Evolutionary conservation across 2,113 vertebrate species (phyloP).

Genomic region (Neomonachus schauinslandi): DNA sequence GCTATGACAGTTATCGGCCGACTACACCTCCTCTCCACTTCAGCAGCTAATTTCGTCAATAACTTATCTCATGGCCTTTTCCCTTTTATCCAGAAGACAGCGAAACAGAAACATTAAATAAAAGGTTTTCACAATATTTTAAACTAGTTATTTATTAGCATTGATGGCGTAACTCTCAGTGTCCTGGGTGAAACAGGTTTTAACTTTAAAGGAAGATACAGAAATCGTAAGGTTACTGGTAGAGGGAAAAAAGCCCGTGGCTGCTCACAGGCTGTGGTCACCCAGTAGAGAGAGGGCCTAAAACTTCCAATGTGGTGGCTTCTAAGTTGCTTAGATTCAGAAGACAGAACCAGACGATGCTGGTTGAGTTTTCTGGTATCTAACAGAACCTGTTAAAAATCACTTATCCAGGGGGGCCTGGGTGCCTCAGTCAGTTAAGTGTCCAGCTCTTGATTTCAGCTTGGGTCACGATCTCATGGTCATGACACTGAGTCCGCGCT

Average conservation of each 20-base stretch:
- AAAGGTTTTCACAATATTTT: background rate
- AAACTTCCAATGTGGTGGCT: background rate
- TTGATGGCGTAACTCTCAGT: slow-evolving; percentile 49
- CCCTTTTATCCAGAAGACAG: slow-evolving; percentile 81
- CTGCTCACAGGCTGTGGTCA: background rate
- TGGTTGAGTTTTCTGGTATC: background rate
- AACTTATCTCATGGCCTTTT: slow-evolving; percentile 84
- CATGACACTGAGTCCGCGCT: background rate
- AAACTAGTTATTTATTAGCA: slow-evolving; percentile 53
- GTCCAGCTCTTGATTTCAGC: background rate
- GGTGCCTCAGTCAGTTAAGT: too few species aligned
- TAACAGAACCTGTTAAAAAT: background rate
- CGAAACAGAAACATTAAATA: slow-evolving; percentile 72
- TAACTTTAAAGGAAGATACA: background rate
- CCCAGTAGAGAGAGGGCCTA: background rate
- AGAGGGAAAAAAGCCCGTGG: background rate
- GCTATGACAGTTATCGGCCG: slow-evolving; percentile 85
- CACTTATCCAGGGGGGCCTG: background rate
- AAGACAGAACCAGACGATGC: background rate
- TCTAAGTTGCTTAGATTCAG: background rate
- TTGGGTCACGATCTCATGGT: background rate
- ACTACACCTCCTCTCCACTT: slow-evolving; percentile 86
- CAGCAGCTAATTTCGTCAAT: slow-evolving; percentile 87
- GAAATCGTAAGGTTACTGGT: background rate
- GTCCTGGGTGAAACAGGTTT: slow-evolving; percentile 14